Conservation (phyloP, 1,140 invertebrate genomes). For the Andrena cerasifolii region DNA sequence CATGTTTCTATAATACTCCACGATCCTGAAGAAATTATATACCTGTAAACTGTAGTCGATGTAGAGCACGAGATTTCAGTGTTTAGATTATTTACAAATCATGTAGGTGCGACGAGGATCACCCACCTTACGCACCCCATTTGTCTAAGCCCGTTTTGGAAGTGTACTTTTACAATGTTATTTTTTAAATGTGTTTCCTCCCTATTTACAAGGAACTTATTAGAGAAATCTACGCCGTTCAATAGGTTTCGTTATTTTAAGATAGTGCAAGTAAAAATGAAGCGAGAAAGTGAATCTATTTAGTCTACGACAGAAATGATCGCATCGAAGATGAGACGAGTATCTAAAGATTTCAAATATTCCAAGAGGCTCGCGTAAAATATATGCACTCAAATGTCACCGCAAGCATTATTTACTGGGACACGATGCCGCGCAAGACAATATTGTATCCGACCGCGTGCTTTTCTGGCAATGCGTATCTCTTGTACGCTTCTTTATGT, state of each 20-base stretch:
- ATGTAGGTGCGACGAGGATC: neutral
- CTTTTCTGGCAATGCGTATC: neutral
- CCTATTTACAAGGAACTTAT: too few relatives aligned
- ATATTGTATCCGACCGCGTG: slow-evolving; percentile 1
- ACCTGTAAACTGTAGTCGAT: neutral
- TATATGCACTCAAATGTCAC: too few relatives aligned
- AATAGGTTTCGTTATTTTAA: too few relatives aligned
- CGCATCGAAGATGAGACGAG: too few relatives aligned
- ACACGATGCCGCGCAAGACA: neutral
- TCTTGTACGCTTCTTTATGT: neutral
- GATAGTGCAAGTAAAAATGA: too few relatives aligned
- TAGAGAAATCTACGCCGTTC: too few relatives aligned
- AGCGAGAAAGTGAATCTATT: too few relatives aligned
- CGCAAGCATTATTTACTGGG: neutral
- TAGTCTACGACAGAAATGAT: too few relatives aligned
- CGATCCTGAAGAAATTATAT: neutral
- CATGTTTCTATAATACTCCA: slow-evolving; percentile 15
- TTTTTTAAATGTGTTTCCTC: too few relatives aligned
- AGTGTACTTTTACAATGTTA: neutral
- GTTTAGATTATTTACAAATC: neutral
- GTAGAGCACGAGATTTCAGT: neutral
- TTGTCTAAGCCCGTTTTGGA: too few relatives aligned
- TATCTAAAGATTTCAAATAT: too few relatives aligned
- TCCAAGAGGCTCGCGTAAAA: too few relatives aligned
- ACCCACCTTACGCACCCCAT: neutral